Conservation (phyloP, 1,140 invertebrate genomes). For the Spodoptera frugiperda region DNA sequence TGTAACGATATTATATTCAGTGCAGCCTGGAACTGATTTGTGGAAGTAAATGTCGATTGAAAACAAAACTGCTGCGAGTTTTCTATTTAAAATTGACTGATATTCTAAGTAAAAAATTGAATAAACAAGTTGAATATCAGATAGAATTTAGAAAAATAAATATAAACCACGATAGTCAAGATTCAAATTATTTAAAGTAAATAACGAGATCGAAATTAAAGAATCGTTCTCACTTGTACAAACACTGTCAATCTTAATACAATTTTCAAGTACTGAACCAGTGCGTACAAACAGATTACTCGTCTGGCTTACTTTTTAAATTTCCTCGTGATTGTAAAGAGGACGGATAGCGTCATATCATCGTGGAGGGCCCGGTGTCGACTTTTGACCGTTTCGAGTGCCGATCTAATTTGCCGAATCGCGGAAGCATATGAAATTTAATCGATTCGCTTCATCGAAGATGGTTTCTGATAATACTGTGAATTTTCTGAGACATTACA, state of each 20-base stretch:
- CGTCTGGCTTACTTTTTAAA: conserved; percentile 69
- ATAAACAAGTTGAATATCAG: neutral
- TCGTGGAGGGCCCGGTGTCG: conserved; percentile 76
- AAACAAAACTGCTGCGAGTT: neutral
- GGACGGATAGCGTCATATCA: conserved; percentile 72
- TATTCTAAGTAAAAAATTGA: too few relatives aligned
- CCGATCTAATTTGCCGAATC: conserved; percentile 82
- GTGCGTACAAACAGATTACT: conserved; percentile 31
- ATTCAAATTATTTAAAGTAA: conserved; percentile 5
- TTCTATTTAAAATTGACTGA: neutral
- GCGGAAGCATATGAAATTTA: conserved; percentile 81
- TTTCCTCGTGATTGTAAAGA: conserved; percentile 73
- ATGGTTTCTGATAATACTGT: conserved; percentile 49
- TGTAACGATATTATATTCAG: conserved; percentile 37
- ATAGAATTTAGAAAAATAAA: neutral
- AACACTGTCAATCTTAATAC: conserved; percentile 39
- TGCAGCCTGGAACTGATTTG: conserved; percentile 21
- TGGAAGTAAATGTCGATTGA: neutral
- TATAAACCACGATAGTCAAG: conserved; percentile 2
- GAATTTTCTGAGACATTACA: conserved; percentile 45
- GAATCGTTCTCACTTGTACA: conserved; percentile 22
- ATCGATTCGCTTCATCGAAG: conserved; percentile 68
- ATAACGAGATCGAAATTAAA: conserved; percentile 16
- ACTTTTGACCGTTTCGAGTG: conserved; percentile 83
- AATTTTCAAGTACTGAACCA: conserved; percentile 56